phyloP scores from a whole-genome alignment of 2,797 vertebrate genomes.

The Chelidonichthys spinosus region DNA sequence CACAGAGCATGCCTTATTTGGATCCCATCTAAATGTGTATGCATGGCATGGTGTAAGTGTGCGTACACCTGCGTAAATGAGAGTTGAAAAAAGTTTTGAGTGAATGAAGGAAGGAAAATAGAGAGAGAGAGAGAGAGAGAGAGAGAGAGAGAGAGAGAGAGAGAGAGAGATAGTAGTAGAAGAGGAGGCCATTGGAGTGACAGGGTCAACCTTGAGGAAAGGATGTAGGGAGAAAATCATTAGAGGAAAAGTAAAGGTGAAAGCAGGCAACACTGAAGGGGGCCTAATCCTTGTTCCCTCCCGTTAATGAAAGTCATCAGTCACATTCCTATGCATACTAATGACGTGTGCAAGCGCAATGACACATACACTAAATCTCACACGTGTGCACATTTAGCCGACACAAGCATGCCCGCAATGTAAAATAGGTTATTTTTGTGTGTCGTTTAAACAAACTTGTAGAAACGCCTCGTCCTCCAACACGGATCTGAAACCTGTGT shows the following conservation, averaged over 20 bases:
- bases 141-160: not conserved
- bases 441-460: constrained; percentile 61
- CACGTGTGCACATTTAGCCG: constrained; percentile 13
- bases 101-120: not conserved
- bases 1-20: constrained; percentile 29
- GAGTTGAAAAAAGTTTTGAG: not conserved
- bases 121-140: not conserved
- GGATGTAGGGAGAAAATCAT: constrained; percentile 69
- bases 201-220: constrained; percentile 79
- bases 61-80: constrained; percentile 3
- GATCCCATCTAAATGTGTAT: constrained; percentile 21
- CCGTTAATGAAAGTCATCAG: constrained; percentile 82
- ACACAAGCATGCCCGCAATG: constrained; percentile 24
- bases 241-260: constrained; percentile 76
- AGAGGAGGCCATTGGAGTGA: constrained; percentile 47
- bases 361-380: constrained; percentile 44
- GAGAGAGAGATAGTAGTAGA: not conserved
- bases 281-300: constrained; percentile 76
- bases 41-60: not conserved
- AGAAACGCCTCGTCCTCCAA: constrained; percentile 52
- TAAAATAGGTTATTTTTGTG: constrained; percentile 38
- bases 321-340: constrained; percentile 77
- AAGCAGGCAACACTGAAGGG: constrained; percentile 72
- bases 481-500: constrained; percentile 61
- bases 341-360: constrained; percentile 60